These are phyloP conservation scores for Corbicula japonica DNA, from an alignment of 2,888 invertebrate species.

Conservation along the genomic window DNA sequence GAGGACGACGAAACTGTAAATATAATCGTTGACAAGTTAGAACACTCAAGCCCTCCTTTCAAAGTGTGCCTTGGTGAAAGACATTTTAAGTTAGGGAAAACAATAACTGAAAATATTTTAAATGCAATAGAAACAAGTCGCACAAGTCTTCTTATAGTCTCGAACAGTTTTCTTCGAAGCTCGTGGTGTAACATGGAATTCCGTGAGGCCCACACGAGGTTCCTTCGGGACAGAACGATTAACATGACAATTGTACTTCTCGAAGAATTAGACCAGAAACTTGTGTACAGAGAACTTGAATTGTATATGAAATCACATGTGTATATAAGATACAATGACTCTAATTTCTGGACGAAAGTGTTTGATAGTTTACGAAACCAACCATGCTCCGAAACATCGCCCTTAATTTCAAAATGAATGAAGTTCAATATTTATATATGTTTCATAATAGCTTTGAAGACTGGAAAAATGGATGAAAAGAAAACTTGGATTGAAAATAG, in stretches of 20 bases:
- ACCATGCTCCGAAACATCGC: neutral
- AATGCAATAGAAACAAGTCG: constrained; percentile 40
- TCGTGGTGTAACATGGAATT: constrained; percentile 59
- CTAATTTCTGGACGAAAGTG: constrained; percentile 42
- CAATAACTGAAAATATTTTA: constrained; percentile 44
- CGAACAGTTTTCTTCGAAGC: constrained; percentile 53
- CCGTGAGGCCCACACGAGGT: constrained; percentile 40
- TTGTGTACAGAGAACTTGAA: constrained; percentile 43
- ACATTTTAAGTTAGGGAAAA: constrained; percentile 41
- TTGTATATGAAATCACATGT: constrained; percentile 41
- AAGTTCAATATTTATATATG: no score
- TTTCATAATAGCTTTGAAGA: no score
- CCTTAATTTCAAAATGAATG: neutral
- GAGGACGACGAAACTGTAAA: constrained; percentile 41
- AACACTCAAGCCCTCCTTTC: constrained; percentile 33
- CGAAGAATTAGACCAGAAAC: constrained; percentile 38
- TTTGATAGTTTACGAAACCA: constrained; percentile 32
- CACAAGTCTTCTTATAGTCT: constrained; percentile 45
- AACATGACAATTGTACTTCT: constrained; percentile 38
- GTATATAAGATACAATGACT: constrained; percentile 33
- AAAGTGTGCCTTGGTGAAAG: constrained; percentile 42
- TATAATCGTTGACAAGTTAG: constrained; percentile 19
- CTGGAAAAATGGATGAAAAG: no score
- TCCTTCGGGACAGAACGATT: constrained; percentile 32
- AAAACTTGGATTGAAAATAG: no score